Conservation (phyloP, 2,797 vertebrate species). For the Chromobotia macracanthus region DNA sequence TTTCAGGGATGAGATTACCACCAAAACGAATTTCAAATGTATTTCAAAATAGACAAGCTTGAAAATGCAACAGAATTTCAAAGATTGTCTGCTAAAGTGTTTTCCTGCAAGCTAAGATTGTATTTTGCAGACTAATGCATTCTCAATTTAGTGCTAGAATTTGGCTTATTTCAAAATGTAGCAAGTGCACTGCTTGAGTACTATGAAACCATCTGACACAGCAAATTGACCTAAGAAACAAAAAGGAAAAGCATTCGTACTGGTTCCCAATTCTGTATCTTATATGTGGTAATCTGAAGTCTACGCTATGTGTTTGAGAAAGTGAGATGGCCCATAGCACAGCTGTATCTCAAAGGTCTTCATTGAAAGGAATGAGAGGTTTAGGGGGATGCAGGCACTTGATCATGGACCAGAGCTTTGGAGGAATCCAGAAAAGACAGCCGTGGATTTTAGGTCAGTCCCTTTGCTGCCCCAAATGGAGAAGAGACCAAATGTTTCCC, state of each 20-base stretch:
- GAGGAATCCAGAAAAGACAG: slow-evolving; percentile 56
- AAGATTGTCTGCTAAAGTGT: slow-evolving; percentile 4
- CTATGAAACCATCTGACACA: slow-evolving; percentile 14
- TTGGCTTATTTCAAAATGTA: neutral
- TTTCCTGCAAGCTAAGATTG: neutral
- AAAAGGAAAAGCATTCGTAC: slow-evolving; percentile 9
- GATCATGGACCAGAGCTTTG: slow-evolving; percentile 52
- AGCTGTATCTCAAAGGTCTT: slow-evolving; percentile 29
- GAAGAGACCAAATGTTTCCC: slow-evolving; percentile 62
- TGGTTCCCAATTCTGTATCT: slow-evolving; percentile 27
- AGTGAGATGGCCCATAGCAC: slow-evolving; percentile 13
- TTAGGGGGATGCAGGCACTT: slow-evolving; percentile 39
- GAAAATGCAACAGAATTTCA: neutral
- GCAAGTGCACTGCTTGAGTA: neutral
- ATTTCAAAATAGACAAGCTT: neutral
- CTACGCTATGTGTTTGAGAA: slow-evolving; percentile 30
- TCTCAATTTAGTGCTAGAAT: slow-evolving; percentile 1
- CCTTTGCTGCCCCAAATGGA: slow-evolving; percentile 61
- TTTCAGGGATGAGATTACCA: slow-evolving; percentile 20
- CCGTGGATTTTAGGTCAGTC: slow-evolving; percentile 59
- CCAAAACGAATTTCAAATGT: neutral
- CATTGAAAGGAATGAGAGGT: slow-evolving; percentile 23
- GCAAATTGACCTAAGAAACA: slow-evolving; percentile 17
- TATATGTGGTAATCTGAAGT: slow-evolving; percentile 29
- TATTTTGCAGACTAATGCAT: neutral